Percentiles rank a stretch among this genome's conserved stretches.
phyloP scores from a whole-genome alignment of 2,888 invertebrate genomes.

The Ptilodon capucinus region DNA sequence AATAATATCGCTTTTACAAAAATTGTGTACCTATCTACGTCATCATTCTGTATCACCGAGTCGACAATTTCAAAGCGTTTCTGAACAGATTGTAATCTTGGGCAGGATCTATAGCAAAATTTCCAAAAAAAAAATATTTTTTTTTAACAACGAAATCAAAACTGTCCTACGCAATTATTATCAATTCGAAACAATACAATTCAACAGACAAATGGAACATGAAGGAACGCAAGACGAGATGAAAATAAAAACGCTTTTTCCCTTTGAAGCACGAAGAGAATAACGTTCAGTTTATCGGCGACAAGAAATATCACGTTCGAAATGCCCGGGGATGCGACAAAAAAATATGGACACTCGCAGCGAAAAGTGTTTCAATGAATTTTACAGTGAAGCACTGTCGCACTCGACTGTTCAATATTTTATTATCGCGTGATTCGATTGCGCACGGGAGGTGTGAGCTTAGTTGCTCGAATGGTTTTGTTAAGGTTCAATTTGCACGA shows the following conservation, averaged over 20 bases:
- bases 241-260: constrained; percentile 10
- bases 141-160: too few relatives aligned
- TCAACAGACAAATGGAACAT: background rate
- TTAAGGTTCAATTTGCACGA: background rate
- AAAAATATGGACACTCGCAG: constrained; percentile 36
- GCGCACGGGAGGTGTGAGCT: background rate
- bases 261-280: constrained; percentile 32
- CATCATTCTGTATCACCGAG: too few relatives aligned
- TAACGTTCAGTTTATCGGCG: constrained; percentile 45
- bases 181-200: background rate
- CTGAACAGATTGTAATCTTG: too few relatives aligned
- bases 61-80: too few relatives aligned
- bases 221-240: background rate
- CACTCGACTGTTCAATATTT: constrained; percentile 11
- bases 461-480: background rate
- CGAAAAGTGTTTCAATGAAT: constrained; percentile 26
- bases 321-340: constrained; percentile 24
- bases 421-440: constrained; percentile 6
- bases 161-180: background rate
- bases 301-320: constrained; percentile 49
- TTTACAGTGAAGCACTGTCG: constrained; percentile 12
- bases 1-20: too few relatives aligned
- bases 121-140: too few relatives aligned
- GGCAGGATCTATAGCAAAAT: too few relatives aligned
- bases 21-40: too few relatives aligned